phyloP scores from a whole-genome alignment of 1,140 invertebrate species.

The Phortica variegata region DNA sequence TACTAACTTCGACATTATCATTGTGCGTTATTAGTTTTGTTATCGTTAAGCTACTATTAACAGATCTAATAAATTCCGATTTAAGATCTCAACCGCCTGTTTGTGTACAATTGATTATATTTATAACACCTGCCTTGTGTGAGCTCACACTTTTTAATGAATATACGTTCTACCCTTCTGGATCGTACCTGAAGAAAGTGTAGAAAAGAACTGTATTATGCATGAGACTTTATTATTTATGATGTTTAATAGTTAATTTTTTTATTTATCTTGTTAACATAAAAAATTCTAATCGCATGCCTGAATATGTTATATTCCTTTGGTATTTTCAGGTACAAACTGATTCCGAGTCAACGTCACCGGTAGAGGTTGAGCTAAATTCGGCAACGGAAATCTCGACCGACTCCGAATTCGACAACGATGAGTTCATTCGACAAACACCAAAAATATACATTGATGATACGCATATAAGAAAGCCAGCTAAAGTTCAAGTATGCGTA shows the following conservation, averaged over 20 bases:
- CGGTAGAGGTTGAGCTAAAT: conserved; percentile 71
- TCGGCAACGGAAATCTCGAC: conserved; percentile 89
- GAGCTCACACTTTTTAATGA: too few relatives aligned
- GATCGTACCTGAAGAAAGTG: conserved; percentile 58
- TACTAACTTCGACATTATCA: too few relatives aligned
- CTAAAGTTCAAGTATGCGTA: conserved; percentile 64
- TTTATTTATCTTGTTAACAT: neutral
- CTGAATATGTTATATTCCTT: too few relatives aligned
- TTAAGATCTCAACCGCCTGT: too few relatives aligned
- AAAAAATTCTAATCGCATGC: conserved; percentile 4
- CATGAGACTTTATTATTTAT: too few relatives aligned
- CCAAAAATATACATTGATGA: conserved; percentile 68
- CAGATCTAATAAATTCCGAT: too few relatives aligned
- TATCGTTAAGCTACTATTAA: too few relatives aligned
- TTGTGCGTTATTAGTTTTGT: too few relatives aligned
- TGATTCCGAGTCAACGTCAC: conserved; percentile 70
- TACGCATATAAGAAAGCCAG: conserved; percentile 57
- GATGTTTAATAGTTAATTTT: too few relatives aligned
- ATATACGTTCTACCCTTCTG: conserved; percentile 45
- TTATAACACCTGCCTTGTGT: conserved; percentile 21
- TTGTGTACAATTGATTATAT: too few relatives aligned
- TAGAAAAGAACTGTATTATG: too few relatives aligned
- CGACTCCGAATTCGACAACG: conserved; percentile 86
- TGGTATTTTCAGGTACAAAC: conserved; percentile 61
- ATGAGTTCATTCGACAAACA: conserved; percentile 69